Conservation (phyloP, 2,113 vertebrate genomes). For the Siniperca chuatsi region DNA sequence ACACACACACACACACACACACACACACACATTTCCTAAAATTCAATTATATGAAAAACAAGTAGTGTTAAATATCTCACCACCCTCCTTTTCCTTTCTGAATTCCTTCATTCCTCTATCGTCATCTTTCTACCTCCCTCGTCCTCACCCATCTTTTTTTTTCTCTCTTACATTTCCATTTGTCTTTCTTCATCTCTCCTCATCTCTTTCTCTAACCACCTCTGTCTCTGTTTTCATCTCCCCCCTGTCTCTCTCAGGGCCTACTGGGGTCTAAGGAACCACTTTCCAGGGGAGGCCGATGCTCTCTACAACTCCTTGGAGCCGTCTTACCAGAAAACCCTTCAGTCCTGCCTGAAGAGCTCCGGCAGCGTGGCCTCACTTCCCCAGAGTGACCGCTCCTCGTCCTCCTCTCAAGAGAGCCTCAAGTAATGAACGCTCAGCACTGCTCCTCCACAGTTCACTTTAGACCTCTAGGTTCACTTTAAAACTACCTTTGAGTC, state of each 20-base stretch:
- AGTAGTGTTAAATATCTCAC: background rate
- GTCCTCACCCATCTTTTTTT: background rate
- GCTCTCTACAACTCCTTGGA: conserved; percentile 94
- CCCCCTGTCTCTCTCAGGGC: conserved; percentile 82
- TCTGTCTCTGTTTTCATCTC: background rate
- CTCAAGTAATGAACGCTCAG: conserved; percentile 89
- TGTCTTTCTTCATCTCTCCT: background rate
- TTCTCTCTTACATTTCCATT: background rate
- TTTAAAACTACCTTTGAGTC: background rate
- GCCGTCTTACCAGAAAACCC: conserved; percentile 93
- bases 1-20: background rate
- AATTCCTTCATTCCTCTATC: conserved; percentile 13
- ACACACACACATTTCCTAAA: conserved; percentile 12
- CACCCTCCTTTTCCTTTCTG: conserved; percentile 12
- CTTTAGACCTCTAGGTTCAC: conserved; percentile 2
- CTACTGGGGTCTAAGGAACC: conserved; percentile 95
- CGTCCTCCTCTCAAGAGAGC: conserved; percentile 97
- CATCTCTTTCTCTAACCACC: conserved; percentile 10
- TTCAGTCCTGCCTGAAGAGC: conserved; percentile 93
- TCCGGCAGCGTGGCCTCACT: conserved; percentile 95
- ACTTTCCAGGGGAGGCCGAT: conserved; percentile 93
- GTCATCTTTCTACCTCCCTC: background rate
- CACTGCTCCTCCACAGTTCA: background rate
- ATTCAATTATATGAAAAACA: conserved; percentile 7
- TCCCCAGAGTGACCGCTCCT: conserved; percentile 98